A percentile compares a stretch with the other conserved stretches of the same genome.
Evolutionary conservation across 2,888 invertebrate species (phyloP).

Genomic region (Polymixis flavicincta): DNA sequence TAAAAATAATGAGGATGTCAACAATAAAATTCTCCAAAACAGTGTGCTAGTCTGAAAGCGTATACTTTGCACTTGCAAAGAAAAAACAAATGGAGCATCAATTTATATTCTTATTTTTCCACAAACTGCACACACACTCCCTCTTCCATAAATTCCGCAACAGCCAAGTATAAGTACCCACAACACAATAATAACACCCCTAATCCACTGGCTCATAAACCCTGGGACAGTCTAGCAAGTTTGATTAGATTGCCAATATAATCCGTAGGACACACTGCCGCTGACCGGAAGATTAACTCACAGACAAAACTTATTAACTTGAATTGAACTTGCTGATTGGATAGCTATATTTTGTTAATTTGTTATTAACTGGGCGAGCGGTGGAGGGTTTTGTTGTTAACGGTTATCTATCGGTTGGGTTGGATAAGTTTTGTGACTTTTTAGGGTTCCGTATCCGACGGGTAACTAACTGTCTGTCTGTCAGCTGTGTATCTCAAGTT

Average conservation of each 20-base stretch:
- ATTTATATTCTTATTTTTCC: not conserved
- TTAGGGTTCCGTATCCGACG: too few relatives aligned
- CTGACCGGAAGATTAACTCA: slow-evolving; percentile 70
- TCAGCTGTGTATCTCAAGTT: too few relatives aligned
- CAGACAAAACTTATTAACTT: slow-evolving; percentile 75
- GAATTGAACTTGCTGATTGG: slow-evolving; percentile 73
- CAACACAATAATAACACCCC: slow-evolving; percentile 69
- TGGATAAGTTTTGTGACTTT: not conserved
- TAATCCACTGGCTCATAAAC: slow-evolving; percentile 73
- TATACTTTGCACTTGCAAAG: not conserved
- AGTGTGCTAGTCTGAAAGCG: too few relatives aligned
- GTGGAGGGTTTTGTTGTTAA: slow-evolving; percentile 42
- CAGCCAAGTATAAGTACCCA: slow-evolving; percentile 7
- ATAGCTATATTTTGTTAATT: slow-evolving; percentile 66
- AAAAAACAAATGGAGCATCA: not conserved
- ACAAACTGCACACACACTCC: not conserved
- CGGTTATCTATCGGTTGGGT: not conserved
- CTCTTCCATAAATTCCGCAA: not conserved
- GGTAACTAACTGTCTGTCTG: too few relatives aligned
- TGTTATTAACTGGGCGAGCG: slow-evolving; percentile 44
- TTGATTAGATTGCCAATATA: slow-evolving; percentile 81
- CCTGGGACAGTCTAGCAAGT: slow-evolving; percentile 72
- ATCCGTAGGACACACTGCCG: slow-evolving; percentile 64
- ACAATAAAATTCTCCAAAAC: not conserved
- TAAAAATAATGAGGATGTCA: not conserved